These are phyloP conservation scores for Salvelinus sp. DNA, from an alignment of 2,113 vertebrate genomes.

Conservation along the genomic window DNA sequence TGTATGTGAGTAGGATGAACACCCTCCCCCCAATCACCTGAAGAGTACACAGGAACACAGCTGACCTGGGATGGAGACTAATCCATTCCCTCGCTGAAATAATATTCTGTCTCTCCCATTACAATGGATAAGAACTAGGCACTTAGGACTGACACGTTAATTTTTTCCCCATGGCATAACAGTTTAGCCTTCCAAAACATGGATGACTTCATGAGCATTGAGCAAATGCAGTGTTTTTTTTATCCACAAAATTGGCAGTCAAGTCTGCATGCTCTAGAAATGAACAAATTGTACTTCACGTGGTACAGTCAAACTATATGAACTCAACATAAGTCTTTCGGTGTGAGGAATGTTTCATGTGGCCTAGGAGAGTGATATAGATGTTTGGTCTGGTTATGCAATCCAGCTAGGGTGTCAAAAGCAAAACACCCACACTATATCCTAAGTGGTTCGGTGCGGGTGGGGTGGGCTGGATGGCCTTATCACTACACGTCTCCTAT, in stretches of 20 bases:
- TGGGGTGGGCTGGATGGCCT: slow-evolving; percentile 1
- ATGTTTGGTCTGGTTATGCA: too few relatives aligned
- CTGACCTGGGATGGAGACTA: not conserved
- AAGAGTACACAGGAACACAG: not conserved
- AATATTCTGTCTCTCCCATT: not conserved
- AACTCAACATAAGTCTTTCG: too few relatives aligned
- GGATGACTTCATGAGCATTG: not conserved
- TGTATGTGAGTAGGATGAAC: not conserved
- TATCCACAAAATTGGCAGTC: not conserved
- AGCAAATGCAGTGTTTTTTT: too few relatives aligned
- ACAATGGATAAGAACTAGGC: not conserved
- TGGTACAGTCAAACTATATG: too few relatives aligned
- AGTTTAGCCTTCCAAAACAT: not conserved
- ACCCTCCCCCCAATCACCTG: not conserved
- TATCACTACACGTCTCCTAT: slow-evolving; percentile 4
- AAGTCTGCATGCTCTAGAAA: not conserved
- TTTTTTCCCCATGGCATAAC: not conserved
- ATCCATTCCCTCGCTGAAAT: not conserved
- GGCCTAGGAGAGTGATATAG: not conserved
- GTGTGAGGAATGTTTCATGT: not conserved
- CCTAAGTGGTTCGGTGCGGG: too few relatives aligned
- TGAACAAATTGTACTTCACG: not conserved
- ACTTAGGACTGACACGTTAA: not conserved
- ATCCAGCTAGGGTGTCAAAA: not conserved
- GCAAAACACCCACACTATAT: not conserved